Percentiles rank a stretch among this genome's conserved stretches.
Conservation (phyloP, 2,797 vertebrate species). For the Lepus townsendii region DNA sequence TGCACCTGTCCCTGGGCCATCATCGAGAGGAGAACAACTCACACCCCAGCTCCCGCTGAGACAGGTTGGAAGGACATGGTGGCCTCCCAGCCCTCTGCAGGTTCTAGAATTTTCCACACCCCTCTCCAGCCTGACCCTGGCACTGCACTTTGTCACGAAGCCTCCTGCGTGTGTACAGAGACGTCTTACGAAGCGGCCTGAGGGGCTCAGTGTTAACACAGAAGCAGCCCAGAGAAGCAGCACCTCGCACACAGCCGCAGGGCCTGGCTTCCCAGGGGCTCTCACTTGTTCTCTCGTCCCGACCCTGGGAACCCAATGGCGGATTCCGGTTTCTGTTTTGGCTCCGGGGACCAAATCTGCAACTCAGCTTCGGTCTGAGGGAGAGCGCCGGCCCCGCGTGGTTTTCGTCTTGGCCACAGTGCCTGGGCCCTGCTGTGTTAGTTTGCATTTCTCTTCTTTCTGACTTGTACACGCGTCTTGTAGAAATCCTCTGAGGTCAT, state of each 20-base stretch:
- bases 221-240: neutral
- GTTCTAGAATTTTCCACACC: neutral
- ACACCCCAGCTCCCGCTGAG: neutral
- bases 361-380: too few relatives aligned
- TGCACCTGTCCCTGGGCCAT: neutral
- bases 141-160: neutral
- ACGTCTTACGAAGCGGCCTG: neutral
- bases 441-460: neutral
- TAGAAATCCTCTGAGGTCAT: neutral
- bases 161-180: rapidly evolving
- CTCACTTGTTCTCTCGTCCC: neutral
- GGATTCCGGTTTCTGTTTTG: neutral
- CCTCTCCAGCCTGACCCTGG: too few relatives aligned
- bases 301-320: neutral
- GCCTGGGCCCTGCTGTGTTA: rapidly evolving
- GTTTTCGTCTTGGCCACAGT: neutral
- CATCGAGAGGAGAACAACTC: neutral
- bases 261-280: neutral
- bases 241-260: rapidly evolving
- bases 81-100: neutral
- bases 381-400: neutral
- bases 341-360: neutral
- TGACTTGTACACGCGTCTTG: neutral
- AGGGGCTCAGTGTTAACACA: neutral
- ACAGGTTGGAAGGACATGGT: neutral